These are phyloP conservation scores for Pheosia tremula DNA, from an alignment of 2,888 invertebrate species.

Conservation along the genomic window DNA sequence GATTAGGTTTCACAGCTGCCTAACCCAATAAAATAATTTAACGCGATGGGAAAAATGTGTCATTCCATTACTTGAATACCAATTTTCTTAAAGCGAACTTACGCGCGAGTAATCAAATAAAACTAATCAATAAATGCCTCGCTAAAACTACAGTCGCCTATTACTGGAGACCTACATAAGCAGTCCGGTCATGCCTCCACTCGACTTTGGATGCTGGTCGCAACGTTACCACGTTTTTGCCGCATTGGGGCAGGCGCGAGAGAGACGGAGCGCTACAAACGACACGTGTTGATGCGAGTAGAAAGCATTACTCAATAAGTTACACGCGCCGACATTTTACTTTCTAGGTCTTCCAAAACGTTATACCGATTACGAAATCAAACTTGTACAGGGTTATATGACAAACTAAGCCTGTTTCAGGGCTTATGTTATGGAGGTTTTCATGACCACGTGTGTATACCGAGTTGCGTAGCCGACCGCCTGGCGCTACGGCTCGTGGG, in stretches of 20 bases:
- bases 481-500: constrained; percentile 38
- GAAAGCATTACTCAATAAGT: constrained; percentile 24
- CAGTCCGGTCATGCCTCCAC: constrained; percentile 43
- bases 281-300: constrained; percentile 27
- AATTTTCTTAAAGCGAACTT: not conserved
- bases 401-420: not conserved
- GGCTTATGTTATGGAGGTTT: not conserved
- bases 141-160: constrained; percentile 3
- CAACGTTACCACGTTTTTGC: constrained; percentile 69
- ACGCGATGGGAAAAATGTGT: constrained; percentile 9
- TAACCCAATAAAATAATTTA: too few species aligned
- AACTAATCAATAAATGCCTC: constrained; percentile 3
- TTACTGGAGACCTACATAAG: constrained; percentile 31
- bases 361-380: not conserved
- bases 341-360: constrained; percentile 10
- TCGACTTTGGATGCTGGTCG: constrained; percentile 58
- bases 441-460: constrained; percentile 8
- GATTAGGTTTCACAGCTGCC: too few species aligned
- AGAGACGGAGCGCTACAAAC: constrained; percentile 42
- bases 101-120: constrained; percentile 2
- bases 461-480: constrained; percentile 19
- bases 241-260: constrained; percentile 74
- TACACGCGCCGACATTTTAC: constrained; percentile 32
- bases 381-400: not conserved
- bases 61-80: constrained; percentile 8